Evolutionary conservation across 2,113 vertebrate genomes (phyloP).

Genomic region (Larimichthys polyactis): DNA sequence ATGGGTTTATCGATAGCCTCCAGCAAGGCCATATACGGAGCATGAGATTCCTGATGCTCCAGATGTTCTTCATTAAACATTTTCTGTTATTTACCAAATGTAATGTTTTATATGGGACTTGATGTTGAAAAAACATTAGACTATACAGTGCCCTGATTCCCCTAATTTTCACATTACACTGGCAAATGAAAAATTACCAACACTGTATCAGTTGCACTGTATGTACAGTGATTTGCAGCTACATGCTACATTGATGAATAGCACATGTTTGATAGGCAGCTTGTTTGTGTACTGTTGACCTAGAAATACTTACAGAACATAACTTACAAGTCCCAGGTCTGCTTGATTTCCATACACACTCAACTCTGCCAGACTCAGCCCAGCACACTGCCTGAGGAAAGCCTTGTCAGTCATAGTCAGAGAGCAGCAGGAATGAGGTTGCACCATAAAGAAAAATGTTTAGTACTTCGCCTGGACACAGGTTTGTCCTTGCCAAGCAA

Average conservation of each 20-base stretch:
- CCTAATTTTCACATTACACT: constrained; percentile 33
- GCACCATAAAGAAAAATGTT: constrained; percentile 54
- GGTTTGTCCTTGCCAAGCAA: constrained; percentile 71
- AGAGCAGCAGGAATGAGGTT: constrained; percentile 47
- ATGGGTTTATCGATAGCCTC: constrained; percentile 45
- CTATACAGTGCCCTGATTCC: constrained; percentile 10
- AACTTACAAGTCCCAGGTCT: constrained; percentile 1
- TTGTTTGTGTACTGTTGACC: background rate
- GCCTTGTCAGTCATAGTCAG: constrained; percentile 64
- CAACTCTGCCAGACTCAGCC: constrained; percentile 36
- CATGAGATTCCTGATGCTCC: constrained; percentile 41
- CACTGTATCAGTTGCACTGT: constrained; percentile 1
- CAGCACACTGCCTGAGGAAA: constrained; percentile 55
- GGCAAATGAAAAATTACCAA: constrained; percentile 17
- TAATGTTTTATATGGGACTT: constrained; percentile 35
- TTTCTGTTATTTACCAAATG: constrained; percentile 44
- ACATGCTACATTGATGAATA: constrained; percentile 2
- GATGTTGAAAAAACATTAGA: constrained; percentile 48
- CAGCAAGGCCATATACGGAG: constrained; percentile 42
- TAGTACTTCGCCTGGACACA: constrained; percentile 53
- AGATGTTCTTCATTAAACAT: constrained; percentile 57
- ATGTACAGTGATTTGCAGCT: background rate
- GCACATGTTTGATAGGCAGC: constrained; percentile 22
- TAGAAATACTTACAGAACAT: constrained; percentile 12
- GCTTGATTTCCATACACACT: constrained; percentile 45